Conservation (phyloP, 2,113 vertebrate genomes). For the Pungitius pungitius region DNA sequence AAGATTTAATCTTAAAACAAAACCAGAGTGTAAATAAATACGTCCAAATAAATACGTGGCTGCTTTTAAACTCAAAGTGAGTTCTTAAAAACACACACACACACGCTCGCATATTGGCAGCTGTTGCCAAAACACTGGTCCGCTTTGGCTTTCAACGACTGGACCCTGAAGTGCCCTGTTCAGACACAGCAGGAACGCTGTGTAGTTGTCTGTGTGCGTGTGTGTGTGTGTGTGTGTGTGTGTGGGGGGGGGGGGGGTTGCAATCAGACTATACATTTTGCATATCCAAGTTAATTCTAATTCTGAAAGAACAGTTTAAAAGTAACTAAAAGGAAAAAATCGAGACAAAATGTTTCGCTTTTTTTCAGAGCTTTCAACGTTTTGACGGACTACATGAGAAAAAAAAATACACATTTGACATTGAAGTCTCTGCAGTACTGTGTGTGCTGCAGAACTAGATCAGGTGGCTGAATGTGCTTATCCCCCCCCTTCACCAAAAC, state of each 20-base stretch:
- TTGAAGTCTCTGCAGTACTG: not conserved
- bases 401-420: not conserved
- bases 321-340: too few relatives aligned
- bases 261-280: not conserved
- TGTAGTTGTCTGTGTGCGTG: not conserved
- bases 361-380: not conserved
- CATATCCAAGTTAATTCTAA: not conserved
- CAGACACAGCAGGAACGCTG: slow-evolving; percentile 21
- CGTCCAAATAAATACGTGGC: not conserved
- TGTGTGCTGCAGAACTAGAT: slow-evolving; percentile 46
- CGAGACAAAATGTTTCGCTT: too few relatives aligned
- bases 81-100: slow-evolving; percentile 24
- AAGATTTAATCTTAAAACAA: slow-evolving; percentile 12
- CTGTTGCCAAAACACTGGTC: slow-evolving; percentile 73
- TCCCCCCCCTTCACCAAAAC: slow-evolving; percentile 44
- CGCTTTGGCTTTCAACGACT: slow-evolving; percentile 42
- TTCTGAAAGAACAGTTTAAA: not conserved
- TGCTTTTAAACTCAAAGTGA: slow-evolving; percentile 18
- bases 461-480: slow-evolving; percentile 67
- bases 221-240: slow-evolving; percentile 4
- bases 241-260: slow-evolving; percentile 2
- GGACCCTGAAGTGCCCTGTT: slow-evolving; percentile 43
- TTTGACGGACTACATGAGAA: not conserved
- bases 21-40: slow-evolving; percentile 19
- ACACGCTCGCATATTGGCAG: slow-evolving; percentile 46